phyloP scores from a whole-genome alignment of 2,888 invertebrate genomes.

The Sarcophaga carnaria region DNA sequence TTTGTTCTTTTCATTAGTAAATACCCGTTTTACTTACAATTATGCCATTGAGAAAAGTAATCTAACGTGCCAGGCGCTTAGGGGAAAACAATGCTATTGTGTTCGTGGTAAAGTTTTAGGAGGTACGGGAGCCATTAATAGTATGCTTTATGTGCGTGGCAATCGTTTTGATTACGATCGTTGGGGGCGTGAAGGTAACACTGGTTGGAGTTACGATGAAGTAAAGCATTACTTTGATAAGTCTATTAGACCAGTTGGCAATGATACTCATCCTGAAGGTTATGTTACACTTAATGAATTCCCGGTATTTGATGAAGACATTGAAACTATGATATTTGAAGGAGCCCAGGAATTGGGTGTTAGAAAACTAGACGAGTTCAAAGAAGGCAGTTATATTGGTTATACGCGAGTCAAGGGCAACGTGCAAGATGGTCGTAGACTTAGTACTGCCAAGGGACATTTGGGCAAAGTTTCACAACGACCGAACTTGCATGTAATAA shows the following conservation, averaged over 20 bases:
- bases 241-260: constrained; percentile 82
- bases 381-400: constrained; percentile 82
- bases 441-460: constrained; percentile 89
- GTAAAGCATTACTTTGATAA: constrained; percentile 91
- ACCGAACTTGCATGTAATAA: constrained; percentile 84
- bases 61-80: constrained; percentile 72
- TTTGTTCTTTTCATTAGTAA: constrained; percentile 73
- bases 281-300: constrained; percentile 82
- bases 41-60: constrained; percentile 76
- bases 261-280: constrained; percentile 73
- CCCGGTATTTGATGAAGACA: constrained; percentile 71
- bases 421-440: constrained; percentile 85
- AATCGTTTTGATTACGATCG: constrained; percentile 85
- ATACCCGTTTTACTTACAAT: constrained; percentile 75
- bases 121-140: constrained; percentile 86
- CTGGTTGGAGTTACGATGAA: constrained; percentile 88
- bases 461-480: constrained; percentile 83
- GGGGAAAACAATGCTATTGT: constrained; percentile 82
- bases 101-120: constrained; percentile 86
- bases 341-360: constrained; percentile 83
- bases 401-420: constrained; percentile 83
- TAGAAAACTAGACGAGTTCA: constrained; percentile 78
- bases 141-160: constrained; percentile 86
- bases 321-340: constrained; percentile 77
- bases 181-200: constrained; percentile 85